Percentiles rank a stretch among this genome's conserved stretches.
Evolutionary conservation across 2,797 vertebrate species (phyloP).

Genomic region (Syndactyla subalaris): DNA sequence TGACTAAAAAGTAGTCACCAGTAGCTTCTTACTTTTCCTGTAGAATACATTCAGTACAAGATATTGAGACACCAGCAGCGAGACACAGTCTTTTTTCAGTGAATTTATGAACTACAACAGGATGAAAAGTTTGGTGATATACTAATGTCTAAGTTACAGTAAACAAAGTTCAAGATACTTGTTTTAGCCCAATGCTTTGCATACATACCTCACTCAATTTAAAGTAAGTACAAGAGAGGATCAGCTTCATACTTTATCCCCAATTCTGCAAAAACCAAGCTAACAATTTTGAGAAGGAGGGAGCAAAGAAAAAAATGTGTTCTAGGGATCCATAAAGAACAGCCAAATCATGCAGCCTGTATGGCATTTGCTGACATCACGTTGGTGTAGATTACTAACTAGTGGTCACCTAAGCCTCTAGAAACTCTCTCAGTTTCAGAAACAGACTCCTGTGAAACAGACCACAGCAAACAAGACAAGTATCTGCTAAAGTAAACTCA

Average conservation of each 20-base stretch:
- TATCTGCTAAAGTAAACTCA: background rate
- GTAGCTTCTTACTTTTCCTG: background rate
- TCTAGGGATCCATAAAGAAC: background rate
- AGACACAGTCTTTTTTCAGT: background rate
- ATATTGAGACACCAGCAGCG: background rate
- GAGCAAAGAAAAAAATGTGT: background rate
- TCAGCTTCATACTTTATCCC: background rate
- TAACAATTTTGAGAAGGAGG: background rate
- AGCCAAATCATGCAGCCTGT: background rate
- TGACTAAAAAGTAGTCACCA: background rate
- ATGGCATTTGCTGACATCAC: background rate
- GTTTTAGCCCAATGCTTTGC: background rate
- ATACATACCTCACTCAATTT: background rate
- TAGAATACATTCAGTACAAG: background rate
- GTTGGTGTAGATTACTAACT: background rate
- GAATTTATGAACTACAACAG: background rate
- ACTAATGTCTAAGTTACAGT: background rate
- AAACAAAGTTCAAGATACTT: background rate
- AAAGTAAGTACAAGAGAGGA: background rate
- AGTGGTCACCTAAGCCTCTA: background rate
- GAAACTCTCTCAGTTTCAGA: background rate
- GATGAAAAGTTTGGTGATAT: background rate
- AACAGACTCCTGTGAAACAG: background rate
- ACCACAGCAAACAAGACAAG: background rate
- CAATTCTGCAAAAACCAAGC: background rate